Evolutionary conservation across 2,888 invertebrate genomes (phyloP).

Genomic region (Drosophila ezoana): DNA sequence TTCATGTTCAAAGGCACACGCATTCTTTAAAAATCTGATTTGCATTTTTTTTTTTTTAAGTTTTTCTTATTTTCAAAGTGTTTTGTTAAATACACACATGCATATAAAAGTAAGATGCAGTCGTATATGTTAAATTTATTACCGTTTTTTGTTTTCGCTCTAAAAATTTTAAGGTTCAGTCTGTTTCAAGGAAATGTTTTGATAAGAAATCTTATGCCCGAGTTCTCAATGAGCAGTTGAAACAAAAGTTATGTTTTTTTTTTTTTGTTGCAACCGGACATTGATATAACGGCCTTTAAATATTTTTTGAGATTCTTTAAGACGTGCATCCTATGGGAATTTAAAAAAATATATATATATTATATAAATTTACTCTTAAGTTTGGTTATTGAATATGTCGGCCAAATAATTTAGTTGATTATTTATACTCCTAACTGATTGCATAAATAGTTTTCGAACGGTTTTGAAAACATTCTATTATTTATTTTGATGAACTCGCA

Average conservation of each 20-base stretch:
- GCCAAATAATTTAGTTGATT: conserved; percentile 33
- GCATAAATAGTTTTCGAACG: conserved; percentile 60
- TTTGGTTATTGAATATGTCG: conserved; percentile 55
- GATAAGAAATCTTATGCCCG: conserved; percentile 51
- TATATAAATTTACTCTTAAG: conserved; percentile 38
- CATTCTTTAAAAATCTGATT: conserved; percentile 74
- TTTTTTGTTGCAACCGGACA: conserved; percentile 9
- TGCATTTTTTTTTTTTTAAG: conserved; percentile 28
- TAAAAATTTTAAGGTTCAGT: conserved; percentile 72
- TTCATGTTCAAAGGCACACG: conserved; percentile 72
- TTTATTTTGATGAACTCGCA: conserved; percentile 38
- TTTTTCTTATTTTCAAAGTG: conserved; percentile 36
- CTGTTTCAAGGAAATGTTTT: conserved; percentile 77
- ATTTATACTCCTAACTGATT: conserved; percentile 41
- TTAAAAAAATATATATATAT: conserved; percentile 53
- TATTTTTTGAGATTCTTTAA: conserved; percentile 82
- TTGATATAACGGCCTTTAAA: conserved; percentile 31
- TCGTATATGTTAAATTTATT: conserved; percentile 47
- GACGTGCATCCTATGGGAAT: conserved; percentile 68
- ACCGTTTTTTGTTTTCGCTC: conserved; percentile 34
- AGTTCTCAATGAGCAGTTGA: conserved; percentile 23
- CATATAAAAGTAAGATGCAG: conserved; percentile 63
- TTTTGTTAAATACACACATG: conserved; percentile 46
- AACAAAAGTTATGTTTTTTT: too few species aligned
- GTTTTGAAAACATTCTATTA: conserved; percentile 42